Conservation (phyloP, 2,797 vertebrate genomes). For the Iguana delicatissima region DNA sequence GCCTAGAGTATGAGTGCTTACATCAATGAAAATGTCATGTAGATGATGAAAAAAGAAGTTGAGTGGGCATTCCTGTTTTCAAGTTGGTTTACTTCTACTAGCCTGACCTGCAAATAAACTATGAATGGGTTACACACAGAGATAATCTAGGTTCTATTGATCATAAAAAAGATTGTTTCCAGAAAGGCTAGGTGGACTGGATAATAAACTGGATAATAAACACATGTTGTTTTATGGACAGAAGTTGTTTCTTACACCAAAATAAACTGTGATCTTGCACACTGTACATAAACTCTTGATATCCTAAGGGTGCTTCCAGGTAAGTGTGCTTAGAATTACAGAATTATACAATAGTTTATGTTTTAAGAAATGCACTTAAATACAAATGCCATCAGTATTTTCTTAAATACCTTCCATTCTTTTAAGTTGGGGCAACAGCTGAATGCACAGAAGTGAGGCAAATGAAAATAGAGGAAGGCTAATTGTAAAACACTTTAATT, state of each 20-base stretch:
- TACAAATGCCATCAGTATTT: not conserved
- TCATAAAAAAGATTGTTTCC: not conserved
- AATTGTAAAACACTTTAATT: not conserved
- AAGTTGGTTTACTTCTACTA: not conserved
- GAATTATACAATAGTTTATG: not conserved
- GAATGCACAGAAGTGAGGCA: not conserved
- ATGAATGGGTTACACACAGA: not conserved
- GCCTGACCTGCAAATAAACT: not conserved
- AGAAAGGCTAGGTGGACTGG: not conserved
- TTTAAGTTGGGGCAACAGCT: not conserved
- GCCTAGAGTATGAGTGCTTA: not conserved
- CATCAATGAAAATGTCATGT: not conserved
- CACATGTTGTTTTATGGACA: slow-evolving; percentile 5
- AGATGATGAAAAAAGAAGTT: not conserved
- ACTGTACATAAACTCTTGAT: not conserved
- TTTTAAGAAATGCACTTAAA: not conserved
- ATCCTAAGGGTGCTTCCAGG: not conserved
- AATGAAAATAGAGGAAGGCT: not conserved
- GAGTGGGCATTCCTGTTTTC: not conserved
- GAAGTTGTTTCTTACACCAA: not conserved
- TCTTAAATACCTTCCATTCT: not conserved
- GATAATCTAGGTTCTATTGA: slow-evolving; percentile 3
- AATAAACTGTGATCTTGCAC: slow-evolving; percentile 5
- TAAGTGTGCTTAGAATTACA: not conserved
- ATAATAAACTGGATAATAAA: slow-evolving; percentile 7